Evolutionary conservation across 2,888 invertebrate species (phyloP).

Genomic region (Hypena proboscidalis): DNA sequence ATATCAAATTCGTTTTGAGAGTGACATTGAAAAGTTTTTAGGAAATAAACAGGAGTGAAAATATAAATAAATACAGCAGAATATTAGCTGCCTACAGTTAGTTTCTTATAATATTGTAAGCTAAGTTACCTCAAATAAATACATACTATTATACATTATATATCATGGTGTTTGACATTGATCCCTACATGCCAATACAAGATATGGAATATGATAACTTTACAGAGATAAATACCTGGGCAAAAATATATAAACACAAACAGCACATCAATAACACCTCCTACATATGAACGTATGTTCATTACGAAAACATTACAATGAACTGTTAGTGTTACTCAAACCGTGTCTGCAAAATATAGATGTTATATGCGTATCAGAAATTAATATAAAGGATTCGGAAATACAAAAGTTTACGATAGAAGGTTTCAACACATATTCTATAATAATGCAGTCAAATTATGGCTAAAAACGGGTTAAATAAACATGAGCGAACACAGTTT

Average conservation of each 20-base stretch:
- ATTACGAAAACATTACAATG: constrained; percentile 1
- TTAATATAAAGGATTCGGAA: constrained; percentile 3
- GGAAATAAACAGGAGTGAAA: neutral
- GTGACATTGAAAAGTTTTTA: constrained; percentile 1
- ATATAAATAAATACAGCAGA: neutral
- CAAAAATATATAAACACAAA: neutral
- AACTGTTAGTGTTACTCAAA: neutral
- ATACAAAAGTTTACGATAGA: neutral
- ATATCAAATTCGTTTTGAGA: constrained; percentile 1
- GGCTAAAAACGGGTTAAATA: no score
- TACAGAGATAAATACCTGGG: neutral
- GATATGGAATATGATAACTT: constrained; percentile 1
- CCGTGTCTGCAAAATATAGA: neutral
- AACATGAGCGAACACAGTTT: no score
- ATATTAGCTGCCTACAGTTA: no score
- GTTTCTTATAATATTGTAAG: no score
- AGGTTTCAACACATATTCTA: neutral
- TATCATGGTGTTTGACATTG: neutral
- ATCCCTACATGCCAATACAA: neutral
- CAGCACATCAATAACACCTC: neutral
- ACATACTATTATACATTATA: no score
- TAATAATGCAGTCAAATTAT: no score
- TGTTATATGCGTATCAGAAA: constrained; percentile 5
- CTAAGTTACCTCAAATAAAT: no score
- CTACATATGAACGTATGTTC: constrained; percentile 4